These are phyloP conservation scores for Clarias pachynema DNA, from an alignment of 2,797 vertebrate species.

Conservation along the genomic window DNA sequence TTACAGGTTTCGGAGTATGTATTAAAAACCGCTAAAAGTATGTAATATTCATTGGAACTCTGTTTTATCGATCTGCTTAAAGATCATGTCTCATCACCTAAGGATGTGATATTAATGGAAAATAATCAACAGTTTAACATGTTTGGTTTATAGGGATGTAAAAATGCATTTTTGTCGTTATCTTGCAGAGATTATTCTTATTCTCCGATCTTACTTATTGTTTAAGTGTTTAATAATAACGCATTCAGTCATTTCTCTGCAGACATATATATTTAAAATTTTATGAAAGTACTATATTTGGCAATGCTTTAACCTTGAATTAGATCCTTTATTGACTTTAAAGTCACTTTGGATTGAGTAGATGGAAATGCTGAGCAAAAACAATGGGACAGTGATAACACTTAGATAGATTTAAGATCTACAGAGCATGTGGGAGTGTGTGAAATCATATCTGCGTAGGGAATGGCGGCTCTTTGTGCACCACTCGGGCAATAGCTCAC, in stretches of 20 bases:
- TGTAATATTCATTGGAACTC: no score
- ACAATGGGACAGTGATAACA: neutral
- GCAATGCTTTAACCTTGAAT: neutral
- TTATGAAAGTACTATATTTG: neutral
- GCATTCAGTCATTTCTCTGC: neutral
- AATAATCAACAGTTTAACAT: neutral
- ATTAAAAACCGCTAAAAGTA: no score
- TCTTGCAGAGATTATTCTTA: neutral
- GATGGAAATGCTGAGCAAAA: constrained; percentile 8
- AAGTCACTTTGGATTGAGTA: neutral
- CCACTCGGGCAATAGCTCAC: constrained; percentile 18
- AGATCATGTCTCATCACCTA: neutral
- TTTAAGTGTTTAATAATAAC: neutral
- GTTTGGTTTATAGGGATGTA: neutral
- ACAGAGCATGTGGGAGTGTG: constrained; percentile 15
- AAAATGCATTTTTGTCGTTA: neutral
- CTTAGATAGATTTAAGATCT: neutral
- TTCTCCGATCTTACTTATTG: neutral
- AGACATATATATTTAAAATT: no score
- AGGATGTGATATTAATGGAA: neutral
- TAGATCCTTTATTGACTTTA: neutral
- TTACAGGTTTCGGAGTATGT: no score
- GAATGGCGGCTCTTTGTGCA: constrained; percentile 25
- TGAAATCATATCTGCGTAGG: constrained; percentile 33
- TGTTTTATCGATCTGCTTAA: no score